A percentile compares a stretch with the other conserved stretches of the same genome.
Conservation (phyloP, 2,113 vertebrate genomes). For the Platysternon megacephalum region DNA sequence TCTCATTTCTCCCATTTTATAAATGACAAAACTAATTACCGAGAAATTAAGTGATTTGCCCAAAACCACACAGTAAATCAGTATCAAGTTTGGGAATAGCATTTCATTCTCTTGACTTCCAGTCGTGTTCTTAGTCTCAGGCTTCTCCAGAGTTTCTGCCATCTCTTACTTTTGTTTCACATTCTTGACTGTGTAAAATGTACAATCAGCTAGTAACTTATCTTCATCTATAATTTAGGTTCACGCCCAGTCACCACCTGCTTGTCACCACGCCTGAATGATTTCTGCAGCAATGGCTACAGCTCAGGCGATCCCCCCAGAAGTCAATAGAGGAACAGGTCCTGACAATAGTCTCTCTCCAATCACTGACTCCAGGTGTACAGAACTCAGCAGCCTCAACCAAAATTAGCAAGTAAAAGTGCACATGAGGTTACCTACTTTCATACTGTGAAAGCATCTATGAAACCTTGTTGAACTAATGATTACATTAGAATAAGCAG, state of each 20-base stretch:
- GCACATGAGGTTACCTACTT: conserved; percentile 79
- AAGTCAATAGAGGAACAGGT: conserved; percentile 81
- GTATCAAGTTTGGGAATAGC: background rate
- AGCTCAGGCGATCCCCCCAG: conserved; percentile 84
- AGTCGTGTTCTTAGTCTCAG: background rate
- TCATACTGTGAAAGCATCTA: conserved; percentile 85
- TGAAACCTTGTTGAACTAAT: conserved; percentile 81
- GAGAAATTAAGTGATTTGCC: background rate
- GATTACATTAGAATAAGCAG: background rate
- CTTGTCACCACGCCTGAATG: conserved; percentile 77
- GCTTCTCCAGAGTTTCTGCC: background rate
- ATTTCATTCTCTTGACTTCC: background rate
- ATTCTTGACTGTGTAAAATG: no score
- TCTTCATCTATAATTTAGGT: conserved; percentile 10
- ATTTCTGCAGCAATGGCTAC: conserved; percentile 74
- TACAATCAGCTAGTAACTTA: background rate
- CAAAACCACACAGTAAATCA: background rate
- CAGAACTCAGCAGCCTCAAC: conserved; percentile 75
- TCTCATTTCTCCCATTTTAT: background rate
- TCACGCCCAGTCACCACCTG: conserved; percentile 71
- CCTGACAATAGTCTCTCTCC: conserved; percentile 69
- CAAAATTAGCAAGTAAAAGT: conserved; percentile 78
- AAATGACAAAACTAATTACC: background rate
- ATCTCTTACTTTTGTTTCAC: background rate
- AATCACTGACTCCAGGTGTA: conserved; percentile 80